Base-by-base conservation (phyloP, 2,113 vertebrate genomes). In the Lamprotornis superbus region DNA sequence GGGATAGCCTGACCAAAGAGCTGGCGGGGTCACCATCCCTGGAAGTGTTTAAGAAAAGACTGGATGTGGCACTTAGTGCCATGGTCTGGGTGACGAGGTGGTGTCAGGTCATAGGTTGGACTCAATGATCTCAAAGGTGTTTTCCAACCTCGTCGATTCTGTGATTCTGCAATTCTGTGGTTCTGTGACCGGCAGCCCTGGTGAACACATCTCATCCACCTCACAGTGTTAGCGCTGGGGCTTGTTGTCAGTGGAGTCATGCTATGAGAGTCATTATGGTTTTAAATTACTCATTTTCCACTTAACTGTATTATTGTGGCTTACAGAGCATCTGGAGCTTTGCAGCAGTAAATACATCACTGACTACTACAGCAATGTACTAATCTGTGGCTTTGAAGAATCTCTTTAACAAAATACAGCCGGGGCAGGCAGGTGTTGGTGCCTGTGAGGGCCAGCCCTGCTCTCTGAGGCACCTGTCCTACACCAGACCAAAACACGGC, bases 271-370 rank as follows among this genome's bases (percentile, higher is more conserved):
- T 84, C 56, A 56, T 83, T 90, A 75, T 19, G 28, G 52, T 56
- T 91, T 94, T 82, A 89, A 95, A 77, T 79, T 10, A 89, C 56
- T 95, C 64, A 71, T 94, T 93, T 96, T 77, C 93, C 94, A 95
- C 89, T 93, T 96, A 92, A 67, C 80, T 83, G 30, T 78, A 70
- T 93, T 92, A 84, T 64, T 49, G 73, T 35, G 44, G 93, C 77
- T 94, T 92, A 68, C 49, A 56, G 56, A 92, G 76, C 86, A 87
- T 81, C 89, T 89, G 89, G 68, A 87, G 73, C 80, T 92, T 64
- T 78, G 64, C 60, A 85, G 82, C 67, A 85, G 49, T 82, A 68
- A 85, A 79, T 90, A 56, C 56, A 81, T 89, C 73, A 47, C 35
- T 25, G 80, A 55, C 27, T 71, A 25, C 21, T 28, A 57, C 60